phyloP scores from a whole-genome alignment of 2,797 vertebrate genomes.

The Crocidura indochinensis region DNA sequence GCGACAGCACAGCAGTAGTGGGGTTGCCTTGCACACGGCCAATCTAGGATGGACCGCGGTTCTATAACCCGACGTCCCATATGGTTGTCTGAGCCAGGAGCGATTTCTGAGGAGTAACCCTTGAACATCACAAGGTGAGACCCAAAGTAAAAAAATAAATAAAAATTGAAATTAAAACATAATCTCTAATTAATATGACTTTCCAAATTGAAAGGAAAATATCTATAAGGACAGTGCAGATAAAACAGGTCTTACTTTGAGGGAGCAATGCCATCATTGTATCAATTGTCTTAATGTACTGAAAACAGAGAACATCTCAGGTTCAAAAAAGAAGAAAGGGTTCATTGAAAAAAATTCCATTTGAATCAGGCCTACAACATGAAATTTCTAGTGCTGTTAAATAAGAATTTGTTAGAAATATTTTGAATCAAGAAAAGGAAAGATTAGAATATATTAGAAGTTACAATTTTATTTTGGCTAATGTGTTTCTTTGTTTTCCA shows the following conservation, averaged over 20 bases:
- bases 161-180: slow-evolving; percentile 7
- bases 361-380: neutral
- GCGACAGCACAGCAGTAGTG: too few relatives aligned
- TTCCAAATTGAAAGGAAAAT: slow-evolving; percentile 19
- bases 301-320: neutral
- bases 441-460: neutral
- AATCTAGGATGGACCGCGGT: too few relatives aligned
- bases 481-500: neutral
- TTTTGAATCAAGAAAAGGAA: neutral
- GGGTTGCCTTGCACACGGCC: too few relatives aligned
- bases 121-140: too few relatives aligned
- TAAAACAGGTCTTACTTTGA: neutral
- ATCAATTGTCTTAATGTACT: neutral
- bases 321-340: neutral
- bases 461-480: slow-evolving; percentile 2
- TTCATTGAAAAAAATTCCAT: neutral
- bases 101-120: too few relatives aligned
- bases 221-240: neutral
- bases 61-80: too few relatives aligned
- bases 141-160: neutral
- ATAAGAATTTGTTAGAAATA: neutral
- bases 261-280: neutral
- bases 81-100: too few relatives aligned
- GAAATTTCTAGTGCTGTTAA: neutral
- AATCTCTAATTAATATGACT: neutral